phyloP scores from a whole-genome alignment of 2,797 vertebrate genomes.

The Adrianichthys oophorus region DNA sequence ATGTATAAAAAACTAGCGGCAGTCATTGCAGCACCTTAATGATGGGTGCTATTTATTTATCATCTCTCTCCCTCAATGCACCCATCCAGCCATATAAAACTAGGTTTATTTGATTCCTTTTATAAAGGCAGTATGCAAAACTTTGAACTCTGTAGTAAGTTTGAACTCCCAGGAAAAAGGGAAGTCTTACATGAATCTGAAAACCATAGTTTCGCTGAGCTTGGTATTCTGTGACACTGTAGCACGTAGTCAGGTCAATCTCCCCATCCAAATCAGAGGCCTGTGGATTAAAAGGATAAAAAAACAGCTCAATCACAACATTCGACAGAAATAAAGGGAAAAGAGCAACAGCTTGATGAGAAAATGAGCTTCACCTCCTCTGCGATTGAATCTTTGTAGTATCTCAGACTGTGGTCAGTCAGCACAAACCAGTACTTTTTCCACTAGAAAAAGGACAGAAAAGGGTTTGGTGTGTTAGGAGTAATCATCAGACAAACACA shows the following conservation, averaged over 20 bases:
- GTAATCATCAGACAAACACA: not conserved
- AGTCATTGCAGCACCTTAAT: too few species aligned
- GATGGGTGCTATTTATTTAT: too few species aligned
- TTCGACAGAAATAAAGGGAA: not conserved
- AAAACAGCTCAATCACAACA: fast-evolving
- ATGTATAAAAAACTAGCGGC: too few species aligned
- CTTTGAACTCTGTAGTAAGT: not conserved
- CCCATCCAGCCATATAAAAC: too few species aligned
- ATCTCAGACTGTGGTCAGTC: constrained; percentile 83
- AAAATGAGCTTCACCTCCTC: constrained; percentile 73
- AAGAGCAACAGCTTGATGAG: not conserved
- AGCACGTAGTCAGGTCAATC: constrained; percentile 81
- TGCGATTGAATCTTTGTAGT: constrained; percentile 85
- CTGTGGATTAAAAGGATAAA: constrained; percentile 45
- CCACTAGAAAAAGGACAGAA: constrained; percentile 67
- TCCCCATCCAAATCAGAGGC: constrained; percentile 83
- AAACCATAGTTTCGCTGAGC: constrained; percentile 86
- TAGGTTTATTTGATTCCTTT: too few species aligned
- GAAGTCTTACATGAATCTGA: constrained; percentile 79
- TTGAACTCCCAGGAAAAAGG: not conserved
- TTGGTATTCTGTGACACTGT: constrained; percentile 82
- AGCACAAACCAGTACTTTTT: constrained; percentile 87
- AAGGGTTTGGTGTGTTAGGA: not conserved
- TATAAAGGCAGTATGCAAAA: too few species aligned
- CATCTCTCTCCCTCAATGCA: too few species aligned